These are phyloP conservation scores for Marisa cornuarietis DNA, from an alignment of 1,140 invertebrate species.

Conservation along the genomic window DNA sequence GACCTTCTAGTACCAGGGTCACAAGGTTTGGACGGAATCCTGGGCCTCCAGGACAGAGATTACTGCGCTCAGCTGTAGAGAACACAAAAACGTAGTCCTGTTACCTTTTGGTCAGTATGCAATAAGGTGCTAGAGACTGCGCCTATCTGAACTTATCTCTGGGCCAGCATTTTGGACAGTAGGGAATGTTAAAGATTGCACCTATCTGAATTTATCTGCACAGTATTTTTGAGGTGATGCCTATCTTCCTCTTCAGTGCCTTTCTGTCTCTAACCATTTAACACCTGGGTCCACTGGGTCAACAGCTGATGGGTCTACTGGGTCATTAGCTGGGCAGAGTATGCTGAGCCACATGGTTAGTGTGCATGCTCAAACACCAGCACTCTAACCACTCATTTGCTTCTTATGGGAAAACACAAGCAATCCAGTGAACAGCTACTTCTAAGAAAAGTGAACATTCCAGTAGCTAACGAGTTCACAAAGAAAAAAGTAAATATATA, in stretches of 20 bases:
- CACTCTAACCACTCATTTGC: no score
- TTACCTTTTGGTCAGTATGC: neutral
- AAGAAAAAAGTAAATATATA: neutral
- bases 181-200: neutral
- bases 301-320: no score
- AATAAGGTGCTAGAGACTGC: neutral
- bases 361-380: no score
- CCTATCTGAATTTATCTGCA: neutral
- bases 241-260: no score
- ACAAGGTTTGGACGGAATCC: conserved; percentile 85
- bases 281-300: no score
- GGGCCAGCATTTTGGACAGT: neutral
- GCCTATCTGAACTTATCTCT: neutral
- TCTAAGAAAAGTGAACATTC: neutral
- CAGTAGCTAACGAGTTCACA: neutral
- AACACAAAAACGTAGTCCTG: neutral
- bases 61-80: conserved; percentile 75
- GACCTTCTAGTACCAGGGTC: conserved; percentile 73
- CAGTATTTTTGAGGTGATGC: no score
- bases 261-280: no score
- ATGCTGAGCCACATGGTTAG: no score
- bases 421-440: neutral
- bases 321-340: no score
- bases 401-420: neutral
- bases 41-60: conserved; percentile 83